These are phyloP conservation scores for Neodon shergylaensis DNA, from an alignment of 2,113 vertebrate species.

Conservation along the genomic window DNA sequence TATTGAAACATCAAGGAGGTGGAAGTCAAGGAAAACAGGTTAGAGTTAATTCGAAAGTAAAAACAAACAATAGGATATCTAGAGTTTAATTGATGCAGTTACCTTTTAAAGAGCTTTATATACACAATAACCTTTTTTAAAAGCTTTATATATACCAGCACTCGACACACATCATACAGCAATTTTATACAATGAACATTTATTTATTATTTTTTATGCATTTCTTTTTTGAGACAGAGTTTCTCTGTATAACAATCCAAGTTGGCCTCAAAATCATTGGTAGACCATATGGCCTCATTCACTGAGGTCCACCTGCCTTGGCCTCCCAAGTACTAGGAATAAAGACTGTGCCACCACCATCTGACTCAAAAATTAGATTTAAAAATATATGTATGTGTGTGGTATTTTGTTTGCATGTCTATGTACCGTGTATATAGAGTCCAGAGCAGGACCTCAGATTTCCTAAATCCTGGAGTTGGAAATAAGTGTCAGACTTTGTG, in stretches of 20 bases:
- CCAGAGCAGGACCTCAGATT: neutral
- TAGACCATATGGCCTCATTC: neutral
- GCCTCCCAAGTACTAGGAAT: neutral
- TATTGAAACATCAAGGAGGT: conserved; percentile 3
- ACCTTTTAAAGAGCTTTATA: neutral
- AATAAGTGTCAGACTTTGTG: neutral
- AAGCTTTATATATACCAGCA: neutral
- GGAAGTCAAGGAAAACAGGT: conserved; percentile 41
- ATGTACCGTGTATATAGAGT: neutral
- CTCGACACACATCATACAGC: neutral
- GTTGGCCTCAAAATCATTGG: too few species aligned
- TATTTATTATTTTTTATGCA: too few species aligned
- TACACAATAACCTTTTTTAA: neutral
- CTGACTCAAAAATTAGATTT: neutral
- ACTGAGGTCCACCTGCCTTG: neutral
- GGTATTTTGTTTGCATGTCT: neutral
- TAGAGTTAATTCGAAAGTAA: conserved; percentile 14
- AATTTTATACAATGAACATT: neutral
- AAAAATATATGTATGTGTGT: neutral
- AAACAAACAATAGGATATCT: neutral
- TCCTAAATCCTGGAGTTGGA: neutral
- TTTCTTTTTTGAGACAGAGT: neutral
- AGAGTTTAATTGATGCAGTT: neutral
- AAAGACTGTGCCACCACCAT: neutral
- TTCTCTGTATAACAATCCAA: neutral